Conservation (phyloP, 2,888 invertebrate species). For the Thumatha senex region DNA sequence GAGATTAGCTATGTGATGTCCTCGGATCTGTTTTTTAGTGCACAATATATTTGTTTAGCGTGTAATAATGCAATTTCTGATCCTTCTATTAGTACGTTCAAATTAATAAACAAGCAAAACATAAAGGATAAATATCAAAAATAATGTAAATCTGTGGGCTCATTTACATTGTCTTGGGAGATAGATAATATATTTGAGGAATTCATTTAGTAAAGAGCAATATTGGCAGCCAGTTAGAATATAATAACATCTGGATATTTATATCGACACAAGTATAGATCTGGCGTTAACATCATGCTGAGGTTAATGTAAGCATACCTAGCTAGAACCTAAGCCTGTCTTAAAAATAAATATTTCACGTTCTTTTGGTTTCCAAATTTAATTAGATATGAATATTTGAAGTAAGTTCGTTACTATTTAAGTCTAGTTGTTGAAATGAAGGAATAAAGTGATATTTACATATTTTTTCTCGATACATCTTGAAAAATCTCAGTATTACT, state of each 20-base stretch:
- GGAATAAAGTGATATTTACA: too few relatives aligned
- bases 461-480: too few relatives aligned
- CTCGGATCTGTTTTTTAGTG: constrained; percentile 93
- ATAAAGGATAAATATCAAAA: constrained; percentile 27
- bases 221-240: constrained; percentile 2
- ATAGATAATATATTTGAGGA: neutral
- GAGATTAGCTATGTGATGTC: constrained; percentile 98
- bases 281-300: constrained; percentile 4
- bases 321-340: constrained; percentile 8
- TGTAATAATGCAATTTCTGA: constrained; percentile 51
- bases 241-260: constrained; percentile 6
- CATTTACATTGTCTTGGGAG: neutral
- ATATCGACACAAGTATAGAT: constrained; percentile 2
- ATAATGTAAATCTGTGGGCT: neutral
- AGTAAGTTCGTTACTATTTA: too few relatives aligned
- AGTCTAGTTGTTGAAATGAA: too few relatives aligned
- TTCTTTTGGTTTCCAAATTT: neutral
- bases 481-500: too few relatives aligned
- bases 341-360: neutral
- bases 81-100: constrained; percentile 44
- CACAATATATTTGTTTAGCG: constrained; percentile 68
- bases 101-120: constrained; percentile 51
- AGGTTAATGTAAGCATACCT: constrained; percentile 8
- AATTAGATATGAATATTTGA: too few relatives aligned
- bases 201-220: neutral